Base-by-base conservation (phyloP, 2,797 vertebrate genomes). In the Adelosebastes latens region DNA sequence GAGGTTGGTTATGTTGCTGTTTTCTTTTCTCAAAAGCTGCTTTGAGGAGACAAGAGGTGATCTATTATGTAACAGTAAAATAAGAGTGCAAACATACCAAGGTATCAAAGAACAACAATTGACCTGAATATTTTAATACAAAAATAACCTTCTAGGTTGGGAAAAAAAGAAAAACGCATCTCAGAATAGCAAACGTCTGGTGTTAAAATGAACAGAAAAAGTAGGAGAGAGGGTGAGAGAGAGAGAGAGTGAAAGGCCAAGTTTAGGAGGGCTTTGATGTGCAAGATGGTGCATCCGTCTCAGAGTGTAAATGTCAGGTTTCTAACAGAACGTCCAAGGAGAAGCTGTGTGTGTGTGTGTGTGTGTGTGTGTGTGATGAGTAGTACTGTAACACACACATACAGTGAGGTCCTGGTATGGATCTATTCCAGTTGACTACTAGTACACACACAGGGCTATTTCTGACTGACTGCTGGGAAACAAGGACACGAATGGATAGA, bases 401-500 rank as follows among this genome's bases (percentile, higher is more conserved):
- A 13, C 59, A 69, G 61, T 62, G 58, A 82, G 55, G 72, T 84
- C 80, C 86, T 70, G 86, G 65, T 81, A 82, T 91, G 88, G 85
- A 93, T 90, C 85, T 86, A 81, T 88, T 92, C 85, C 86, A 90
- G 84, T 81, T 71, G 80, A 91, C 79, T 87, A 85, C 84, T 86
- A 86, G 81, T 84, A 85, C 88, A 89, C 87, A 85, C 62, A 29
- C 62, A 24, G 6, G 56, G 69, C 91, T 94, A 93, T 94, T 94
- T 94, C 83, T 88, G 93, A 91, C 90, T n/a, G 67, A 86, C 81
- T 93, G 93, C 92, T 93, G 91, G 88, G 92, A 93, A 92, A 88
- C 77, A 71, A 67, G 82, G 73, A 85, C 86, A 84, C 69, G 80
- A 80, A 86, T 84, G 87, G 84, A 77, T 24, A 59, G 81, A 86